phyloP scores from a whole-genome alignment of 2,113 vertebrate genomes.

The Mormyrus lacerda region DNA sequence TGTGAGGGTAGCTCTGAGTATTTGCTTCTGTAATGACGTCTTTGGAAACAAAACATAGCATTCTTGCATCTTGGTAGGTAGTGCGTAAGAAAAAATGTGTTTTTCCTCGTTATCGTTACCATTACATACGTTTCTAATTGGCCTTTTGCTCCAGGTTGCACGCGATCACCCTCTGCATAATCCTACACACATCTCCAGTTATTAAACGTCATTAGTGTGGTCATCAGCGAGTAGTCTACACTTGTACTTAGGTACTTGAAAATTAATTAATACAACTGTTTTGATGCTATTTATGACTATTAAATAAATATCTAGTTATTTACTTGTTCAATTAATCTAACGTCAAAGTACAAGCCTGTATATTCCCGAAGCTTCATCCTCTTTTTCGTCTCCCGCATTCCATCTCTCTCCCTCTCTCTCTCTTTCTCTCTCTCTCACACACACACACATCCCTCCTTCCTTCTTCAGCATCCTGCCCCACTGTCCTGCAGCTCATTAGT shows the following conservation, averaged over 20 bases:
- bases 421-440: neutral
- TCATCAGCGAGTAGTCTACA: neutral
- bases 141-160: neutral
- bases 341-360: neutral
- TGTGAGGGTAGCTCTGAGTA: neutral
- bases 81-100: neutral
- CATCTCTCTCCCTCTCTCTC: neutral
- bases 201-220: neutral
- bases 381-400: neutral
- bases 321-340: neutral
- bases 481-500: neutral
- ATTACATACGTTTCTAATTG: neutral
- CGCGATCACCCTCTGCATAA: neutral
- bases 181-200: neutral
- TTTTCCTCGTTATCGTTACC: neutral
- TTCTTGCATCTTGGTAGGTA: neutral
- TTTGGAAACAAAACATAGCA: neutral
- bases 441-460: neutral
- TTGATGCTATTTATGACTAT: neutral
- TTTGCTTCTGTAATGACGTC: neutral
- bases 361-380: neutral
- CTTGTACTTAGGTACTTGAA: neutral
- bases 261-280: neutral
- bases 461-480: constrained; percentile 1
- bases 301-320: neutral